Evolutionary conservation across 2,888 invertebrate species (phyloP), one percentile per base, ranked within the genome.

Genomic region (Aphidoletes aphidimyza): DNA sequence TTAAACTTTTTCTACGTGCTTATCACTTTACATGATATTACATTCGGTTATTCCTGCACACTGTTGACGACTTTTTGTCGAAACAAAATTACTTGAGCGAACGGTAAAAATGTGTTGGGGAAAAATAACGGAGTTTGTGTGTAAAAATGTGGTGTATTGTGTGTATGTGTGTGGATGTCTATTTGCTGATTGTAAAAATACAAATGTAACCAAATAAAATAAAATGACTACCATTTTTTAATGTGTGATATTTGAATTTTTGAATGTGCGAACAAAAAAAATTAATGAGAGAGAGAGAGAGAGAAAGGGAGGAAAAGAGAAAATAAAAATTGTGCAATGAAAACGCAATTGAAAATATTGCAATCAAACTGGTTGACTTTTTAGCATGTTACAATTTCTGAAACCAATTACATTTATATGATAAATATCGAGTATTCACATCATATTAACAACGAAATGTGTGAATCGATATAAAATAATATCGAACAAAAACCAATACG

Each of bases 91-190:
- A 30, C 34, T 69, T 30, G 34, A 34, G 34, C 34, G 69, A 69
- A 69, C 69, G 17, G 30, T 69, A 69, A 69, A 69, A 69, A 69
- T 69, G 69, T 34, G n/a, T n/a, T n/a, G n/a, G n/a, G n/a, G n/a
- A n/a, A n/a, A n/a, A n/a, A n/a, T n/a, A n/a, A n/a, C n/a, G n/a
- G n/a, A n/a, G n/a, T n/a, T n/a, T n/a, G n/a, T n/a, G n/a, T 69
- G 11, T 5, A 30, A 69, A 14, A 30, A 26, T 17, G 8, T n/a
- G 5, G 19, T 54, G 26, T 54, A 5, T 69, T 14, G 34, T 5
- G 69, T 69, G 69, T 69, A 14, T 34, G 26, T 69, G 26, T 69
- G 69, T 69, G 34, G 17, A 69, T 69, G 69, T 69, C n/a, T n/a
- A n/a, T n/a, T n/a, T n/a, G n/a, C n/a, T n/a, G n/a, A n/a, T n/a